Conservation (phyloP, 2,113 vertebrate species). For the Calyptommatus sinebrachiatus region DNA sequence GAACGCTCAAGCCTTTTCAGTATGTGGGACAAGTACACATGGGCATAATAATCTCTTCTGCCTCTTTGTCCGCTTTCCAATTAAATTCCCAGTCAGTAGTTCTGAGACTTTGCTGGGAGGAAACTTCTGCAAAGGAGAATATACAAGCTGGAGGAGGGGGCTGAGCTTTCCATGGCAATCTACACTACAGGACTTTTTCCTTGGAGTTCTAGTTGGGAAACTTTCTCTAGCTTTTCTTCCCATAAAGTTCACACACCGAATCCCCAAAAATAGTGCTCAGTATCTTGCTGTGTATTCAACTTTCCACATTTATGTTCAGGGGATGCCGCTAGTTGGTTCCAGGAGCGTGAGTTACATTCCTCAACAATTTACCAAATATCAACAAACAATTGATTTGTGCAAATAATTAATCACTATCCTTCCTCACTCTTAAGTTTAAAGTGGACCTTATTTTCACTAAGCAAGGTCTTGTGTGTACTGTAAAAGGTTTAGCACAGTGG, state of each 20-base stretch:
- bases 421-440: neutral
- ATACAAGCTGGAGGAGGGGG: no score
- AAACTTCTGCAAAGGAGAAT: no score
- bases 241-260: no score
- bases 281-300: neutral
- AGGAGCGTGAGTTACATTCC: no score
- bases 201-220: neutral
- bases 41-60: no score
- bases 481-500: neutral
- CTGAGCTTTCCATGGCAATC: neutral
- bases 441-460: neutral
- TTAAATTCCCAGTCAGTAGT: no score
- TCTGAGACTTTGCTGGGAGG: no score
- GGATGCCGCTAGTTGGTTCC: neutral
- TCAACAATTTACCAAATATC: no score
- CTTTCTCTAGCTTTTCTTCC: neutral
- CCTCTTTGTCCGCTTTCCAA: no score
- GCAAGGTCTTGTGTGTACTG: neutral
- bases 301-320: neutral
- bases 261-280: neutral
- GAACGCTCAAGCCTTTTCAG: no score
- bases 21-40: no score
- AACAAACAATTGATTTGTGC: no score
- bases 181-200: neutral
- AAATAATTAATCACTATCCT: neutral